phyloP scores from a whole-genome alignment of 2,888 invertebrate species.

The Cepaea hortensis region DNA sequence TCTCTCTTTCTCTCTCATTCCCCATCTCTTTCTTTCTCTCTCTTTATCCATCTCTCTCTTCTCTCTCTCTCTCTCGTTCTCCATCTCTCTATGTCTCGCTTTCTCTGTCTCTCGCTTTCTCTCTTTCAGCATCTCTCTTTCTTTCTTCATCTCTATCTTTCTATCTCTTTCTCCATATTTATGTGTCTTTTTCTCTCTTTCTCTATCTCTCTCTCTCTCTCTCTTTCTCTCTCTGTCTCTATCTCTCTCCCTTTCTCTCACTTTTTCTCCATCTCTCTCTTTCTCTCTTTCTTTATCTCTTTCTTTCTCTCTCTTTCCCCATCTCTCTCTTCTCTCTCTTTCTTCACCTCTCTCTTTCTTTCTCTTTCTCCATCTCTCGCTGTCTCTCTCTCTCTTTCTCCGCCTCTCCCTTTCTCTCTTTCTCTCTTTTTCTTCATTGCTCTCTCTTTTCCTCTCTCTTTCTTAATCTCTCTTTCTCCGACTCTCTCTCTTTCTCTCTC shows the following conservation, averaged over 20 bases:
- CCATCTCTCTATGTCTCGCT: too few species aligned
- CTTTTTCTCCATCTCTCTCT: background rate
- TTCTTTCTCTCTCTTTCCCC: background rate
- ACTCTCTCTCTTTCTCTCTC: background rate
- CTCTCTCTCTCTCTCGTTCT: too few species aligned
- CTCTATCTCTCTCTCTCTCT: background rate
- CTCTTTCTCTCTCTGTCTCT: background rate
- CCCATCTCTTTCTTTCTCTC: too few species aligned
- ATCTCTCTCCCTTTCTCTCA: background rate
- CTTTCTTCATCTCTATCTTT: too few species aligned
- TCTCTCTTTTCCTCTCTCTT: background rate
- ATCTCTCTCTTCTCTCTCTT: background rate
- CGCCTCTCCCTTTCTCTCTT: background rate
- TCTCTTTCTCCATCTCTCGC: background rate
- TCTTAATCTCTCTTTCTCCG: background rate
- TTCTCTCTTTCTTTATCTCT: background rate
- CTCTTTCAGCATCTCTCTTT: too few species aligned
- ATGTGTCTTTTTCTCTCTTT: background rate
- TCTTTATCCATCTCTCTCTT: too few species aligned
- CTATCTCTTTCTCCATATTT: too few species aligned
- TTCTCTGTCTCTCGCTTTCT: too few species aligned
- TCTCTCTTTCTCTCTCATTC: too few species aligned
- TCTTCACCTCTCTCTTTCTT: background rate
- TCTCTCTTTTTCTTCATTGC: background rate
- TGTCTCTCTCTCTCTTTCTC: background rate